Evolutionary conservation across 2,888 invertebrate genomes (phyloP), one percentile per base, ranked within the genome.

Genomic region (Hartigia nigra): DNA sequence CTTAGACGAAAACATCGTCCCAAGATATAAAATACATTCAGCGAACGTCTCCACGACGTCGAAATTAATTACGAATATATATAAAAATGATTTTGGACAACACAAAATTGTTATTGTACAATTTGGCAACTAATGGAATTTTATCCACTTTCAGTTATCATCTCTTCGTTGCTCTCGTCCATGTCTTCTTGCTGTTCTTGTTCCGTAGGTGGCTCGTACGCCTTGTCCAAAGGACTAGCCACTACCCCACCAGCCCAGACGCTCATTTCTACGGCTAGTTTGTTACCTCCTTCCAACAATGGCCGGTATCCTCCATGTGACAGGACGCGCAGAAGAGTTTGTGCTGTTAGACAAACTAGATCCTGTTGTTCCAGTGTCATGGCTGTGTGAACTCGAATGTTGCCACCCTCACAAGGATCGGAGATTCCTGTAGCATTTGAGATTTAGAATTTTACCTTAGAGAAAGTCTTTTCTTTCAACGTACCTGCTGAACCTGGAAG

Each of bases 201-300:
- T 34, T 94, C 94, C 36, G 94, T 94, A 1, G 95, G 95, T 88
- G 96, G 96, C 85, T 97, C 97, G 91, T 98, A 99, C 0, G 98
- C 98, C 82, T 97, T 96, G 81, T 98, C 98, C n/a, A 98, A 93
- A 0, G 99, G 98, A 0, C 98, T 97, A 0, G 99, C 98, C 0
- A 98, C 98, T 2, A 99, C 98, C 1, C 91, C 91, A 0, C 98
- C 98, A 88, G 98, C 96, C 98, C 98, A 98, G 31, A 98, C 97
- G 0, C 98, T 97, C 95, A 98, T 98, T 92, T 98, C 98, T 0
- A 96, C 94, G 12, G 96, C 95, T 77, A 97, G 95, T 88, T 94
- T 94, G 87, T 94, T 94, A 74, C 86, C 87, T 79, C 93, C 94
- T 82, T 91, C 98, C 0, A 98, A 92, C 81, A 99, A 95, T 88